Evolutionary conservation across 2,888 invertebrate genomes (phyloP).

Genomic region (Limnephilus lunatus): DNA sequence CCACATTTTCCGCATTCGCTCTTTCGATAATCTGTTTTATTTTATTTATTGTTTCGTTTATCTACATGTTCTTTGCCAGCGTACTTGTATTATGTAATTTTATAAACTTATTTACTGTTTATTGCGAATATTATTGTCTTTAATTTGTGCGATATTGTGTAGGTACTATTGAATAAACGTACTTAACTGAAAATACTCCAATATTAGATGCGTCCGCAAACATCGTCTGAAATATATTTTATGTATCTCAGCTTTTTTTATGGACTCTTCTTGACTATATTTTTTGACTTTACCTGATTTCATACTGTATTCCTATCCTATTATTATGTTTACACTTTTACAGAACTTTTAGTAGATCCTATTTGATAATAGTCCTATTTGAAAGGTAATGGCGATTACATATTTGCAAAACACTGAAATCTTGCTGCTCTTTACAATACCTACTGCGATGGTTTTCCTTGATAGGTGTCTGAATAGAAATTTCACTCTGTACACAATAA

Average conservation of each 20-base stretch:
- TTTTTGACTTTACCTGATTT: constrained; percentile 17
- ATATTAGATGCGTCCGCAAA: constrained; percentile 34
- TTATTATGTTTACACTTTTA: not conserved
- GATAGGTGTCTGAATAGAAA: not conserved
- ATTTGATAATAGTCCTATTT: too few species aligned
- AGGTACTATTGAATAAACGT: constrained; percentile 19
- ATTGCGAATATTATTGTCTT: constrained; percentile 17
- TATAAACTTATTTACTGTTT: constrained; percentile 8
- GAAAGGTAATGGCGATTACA: not conserved
- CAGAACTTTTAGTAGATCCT: not conserved
- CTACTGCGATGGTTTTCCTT: not conserved
- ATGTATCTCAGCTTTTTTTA: constrained; percentile 28
- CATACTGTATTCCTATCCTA: not conserved
- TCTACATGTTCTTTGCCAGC: constrained; percentile 1
- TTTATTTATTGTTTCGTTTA: constrained; percentile 19
- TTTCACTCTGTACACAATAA: not conserved
- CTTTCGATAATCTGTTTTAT: constrained; percentile 22
- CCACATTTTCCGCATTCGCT: constrained; percentile 48
- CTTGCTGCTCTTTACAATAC: not conserved
- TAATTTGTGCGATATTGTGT: constrained; percentile 20
- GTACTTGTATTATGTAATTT: constrained; percentile 39
- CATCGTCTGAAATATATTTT: constrained; percentile 32
- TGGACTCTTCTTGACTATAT: constrained; percentile 18
- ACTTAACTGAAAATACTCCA: not conserved
- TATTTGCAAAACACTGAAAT: not conserved